Base-by-base conservation (phyloP, 2,888 invertebrate genomes). In the Tortricodes alternella region DNA sequence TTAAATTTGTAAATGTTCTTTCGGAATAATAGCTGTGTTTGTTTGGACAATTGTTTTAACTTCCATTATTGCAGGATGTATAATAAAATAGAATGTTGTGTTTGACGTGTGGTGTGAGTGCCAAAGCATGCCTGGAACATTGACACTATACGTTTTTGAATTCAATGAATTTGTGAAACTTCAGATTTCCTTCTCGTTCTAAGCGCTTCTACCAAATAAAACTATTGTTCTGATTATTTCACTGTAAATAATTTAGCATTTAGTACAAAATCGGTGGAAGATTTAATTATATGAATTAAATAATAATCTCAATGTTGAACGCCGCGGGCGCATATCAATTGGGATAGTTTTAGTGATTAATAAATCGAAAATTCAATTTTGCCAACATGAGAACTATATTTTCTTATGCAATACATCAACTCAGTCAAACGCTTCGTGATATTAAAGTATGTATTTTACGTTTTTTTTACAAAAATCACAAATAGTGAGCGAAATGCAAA, bases 241-340 rank as follows among this genome's bases (percentile, higher is more conserved):
- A 71, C 62, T 88, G 86, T 89, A 86, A 81, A 87, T 87, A 88
- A 76, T 67, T 71, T 71, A 87, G 86, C 73, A 76, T 82, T 87
- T 89, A 88, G 89, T 89, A 86, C 87, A 89, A 89, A 71, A 77
- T 80, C 78, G 85, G 85, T 88, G 84, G 81, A 85, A 83, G 85
- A 78, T 71, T 71, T 74, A 61, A 61, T 59, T 64, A 58, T 64
- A 64, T 65, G 66, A 64, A 65, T 68, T 65, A 64, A 53, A 64
- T 59, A 68, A 63, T 65, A 70, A 68, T 71, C 68, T 77, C 68
- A 71, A 68, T 62, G 56, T 66, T 64, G 57, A 62, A 62, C 63
- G 56, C 63, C 62, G 59, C 58, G 60, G 61, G 53, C 27, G 41
- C 58, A 53, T 53, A 53, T 50, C 49, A 53, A 19, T 50, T 4